phyloP scores from a whole-genome alignment of 2,113 vertebrate species.

The Poeciliopsis prolifica region DNA sequence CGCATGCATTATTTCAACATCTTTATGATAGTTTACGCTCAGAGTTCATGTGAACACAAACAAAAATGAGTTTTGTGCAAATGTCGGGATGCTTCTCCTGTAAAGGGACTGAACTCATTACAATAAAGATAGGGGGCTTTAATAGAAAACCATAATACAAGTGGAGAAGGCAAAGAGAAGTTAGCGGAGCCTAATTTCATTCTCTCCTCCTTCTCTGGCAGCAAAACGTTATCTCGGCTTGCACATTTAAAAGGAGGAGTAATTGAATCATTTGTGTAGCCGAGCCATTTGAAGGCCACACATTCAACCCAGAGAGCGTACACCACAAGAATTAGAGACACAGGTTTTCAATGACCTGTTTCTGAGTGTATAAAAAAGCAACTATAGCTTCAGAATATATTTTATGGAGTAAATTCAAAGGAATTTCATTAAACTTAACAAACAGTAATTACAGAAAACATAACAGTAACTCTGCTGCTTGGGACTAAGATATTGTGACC shows the following conservation, averaged over 20 bases:
- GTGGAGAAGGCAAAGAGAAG: conserved; percentile 52
- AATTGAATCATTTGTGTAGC: conserved; percentile 74
- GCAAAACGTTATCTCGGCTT: conserved; percentile 61
- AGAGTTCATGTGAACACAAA: conserved; percentile 60
- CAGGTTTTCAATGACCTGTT: conserved; percentile 14
- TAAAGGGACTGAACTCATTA: conserved; percentile 57
- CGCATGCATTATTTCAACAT: conserved; percentile 1
- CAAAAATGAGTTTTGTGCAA: conserved; percentile 49
- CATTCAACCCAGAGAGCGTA: conserved; percentile 43
- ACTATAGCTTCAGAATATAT: not conserved
- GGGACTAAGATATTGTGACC: no score
- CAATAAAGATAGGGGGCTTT: conserved; percentile 51
- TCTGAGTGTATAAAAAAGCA: conserved; percentile 8
- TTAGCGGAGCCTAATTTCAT: conserved; percentile 71
- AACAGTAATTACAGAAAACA: not conserved
- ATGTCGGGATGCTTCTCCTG: conserved; percentile 13
- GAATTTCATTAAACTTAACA: not conserved
- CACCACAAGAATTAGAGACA: conserved; percentile 25
- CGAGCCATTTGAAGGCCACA: conserved; percentile 66
- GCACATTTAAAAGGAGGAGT: conserved; percentile 71
- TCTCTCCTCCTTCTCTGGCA: conserved; percentile 59
- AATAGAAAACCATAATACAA: conserved; percentile 72
- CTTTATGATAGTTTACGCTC: conserved; percentile 18
- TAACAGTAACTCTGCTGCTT: not conserved
- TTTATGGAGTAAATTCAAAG: not conserved